phyloP scores from a whole-genome alignment of 2,113 vertebrate species.

The Myxocyprinus asiaticus region DNA sequence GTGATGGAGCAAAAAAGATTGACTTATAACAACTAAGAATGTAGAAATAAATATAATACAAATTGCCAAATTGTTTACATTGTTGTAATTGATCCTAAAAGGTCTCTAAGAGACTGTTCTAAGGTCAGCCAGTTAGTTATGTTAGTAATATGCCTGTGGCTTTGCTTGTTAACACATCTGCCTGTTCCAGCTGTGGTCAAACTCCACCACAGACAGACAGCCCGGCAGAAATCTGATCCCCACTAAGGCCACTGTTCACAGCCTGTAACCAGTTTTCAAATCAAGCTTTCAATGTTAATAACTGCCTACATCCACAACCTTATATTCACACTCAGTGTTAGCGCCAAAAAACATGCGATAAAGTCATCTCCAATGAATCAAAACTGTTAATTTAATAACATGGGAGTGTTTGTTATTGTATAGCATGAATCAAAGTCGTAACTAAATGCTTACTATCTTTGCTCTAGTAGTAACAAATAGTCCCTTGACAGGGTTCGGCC shows the following conservation, averaged over 20 bases:
- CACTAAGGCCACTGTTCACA: conserved; percentile 32
- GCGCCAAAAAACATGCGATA: background rate
- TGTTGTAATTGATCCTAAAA: too few relatives aligned
- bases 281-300: conserved; percentile 37
- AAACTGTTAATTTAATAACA: background rate
- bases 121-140: conserved; percentile 15
- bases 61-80: background rate
- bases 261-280: conserved; percentile 41
- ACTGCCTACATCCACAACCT: conserved; percentile 11
- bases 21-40: too few relatives aligned
- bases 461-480: too few relatives aligned
- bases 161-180: conserved; percentile 44
- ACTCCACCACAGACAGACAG: conserved; percentile 28
- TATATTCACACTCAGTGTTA: background rate
- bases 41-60: background rate
- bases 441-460: too few relatives aligned
- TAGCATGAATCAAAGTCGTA: too few relatives aligned
- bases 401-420: background rate
- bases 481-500: too few relatives aligned
- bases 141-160: conserved; percentile 17
- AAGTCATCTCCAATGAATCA: background rate
- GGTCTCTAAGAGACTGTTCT: background rate
- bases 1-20: background rate
- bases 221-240: conserved; percentile 34
- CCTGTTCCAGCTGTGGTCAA: conserved; percentile 25